Conservation (phyloP, 1,140 invertebrate species). For the Hycleus phaleratus region DNA sequence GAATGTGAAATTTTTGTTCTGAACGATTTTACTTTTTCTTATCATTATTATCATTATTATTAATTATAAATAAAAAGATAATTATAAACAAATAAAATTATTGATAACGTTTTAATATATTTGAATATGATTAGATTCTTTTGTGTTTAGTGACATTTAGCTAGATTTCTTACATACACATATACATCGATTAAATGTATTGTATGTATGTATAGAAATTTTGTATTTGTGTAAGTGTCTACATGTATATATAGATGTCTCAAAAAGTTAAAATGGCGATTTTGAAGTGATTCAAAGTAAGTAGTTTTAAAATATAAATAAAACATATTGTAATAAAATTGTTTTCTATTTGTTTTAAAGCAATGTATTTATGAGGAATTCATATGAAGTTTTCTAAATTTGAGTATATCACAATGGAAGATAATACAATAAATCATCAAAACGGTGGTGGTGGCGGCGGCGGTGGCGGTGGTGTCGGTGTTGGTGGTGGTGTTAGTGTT, state of each 20-base stretch:
- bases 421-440: constrained; percentile 63
- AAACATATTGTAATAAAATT: constrained; percentile 10
- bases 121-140: too few species aligned
- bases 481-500: constrained; percentile 44
- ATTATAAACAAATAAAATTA: too few species aligned
- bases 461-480: constrained; percentile 42
- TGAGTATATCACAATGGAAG: constrained; percentile 50
- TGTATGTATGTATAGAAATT: too few species aligned
- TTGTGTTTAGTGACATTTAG: too few species aligned
- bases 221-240: background rate
- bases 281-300: too few species aligned
- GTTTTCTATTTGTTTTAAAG: too few species aligned
- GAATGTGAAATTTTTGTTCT: constrained; percentile 10
- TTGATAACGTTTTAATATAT: too few species aligned
- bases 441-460: constrained; percentile 53
- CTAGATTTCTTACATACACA: too few species aligned
- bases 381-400: constrained; percentile 26
- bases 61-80: too few species aligned
- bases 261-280: constrained; percentile 33
- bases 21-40: too few species aligned
- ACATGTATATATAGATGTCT: background rate
- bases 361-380: background rate
- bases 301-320: constrained; percentile 25
- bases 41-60: too few species aligned
- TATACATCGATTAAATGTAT: too few species aligned